These are phyloP conservation scores for Sarcoramphus papa DNA, from an alignment of 2,797 vertebrate genomes.

Conservation along the genomic window DNA sequence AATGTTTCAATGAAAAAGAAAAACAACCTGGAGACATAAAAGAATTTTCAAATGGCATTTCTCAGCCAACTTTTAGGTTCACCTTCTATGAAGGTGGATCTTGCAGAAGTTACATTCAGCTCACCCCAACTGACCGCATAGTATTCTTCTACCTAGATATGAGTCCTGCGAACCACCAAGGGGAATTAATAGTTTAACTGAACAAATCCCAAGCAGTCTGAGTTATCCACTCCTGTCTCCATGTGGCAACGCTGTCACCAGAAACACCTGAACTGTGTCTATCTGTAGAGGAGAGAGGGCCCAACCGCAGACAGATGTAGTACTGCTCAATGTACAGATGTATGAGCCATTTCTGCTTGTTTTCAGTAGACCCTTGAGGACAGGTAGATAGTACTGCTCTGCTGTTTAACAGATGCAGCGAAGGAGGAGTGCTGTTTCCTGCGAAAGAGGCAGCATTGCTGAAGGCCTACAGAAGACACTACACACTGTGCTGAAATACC, in stretches of 20 bases:
- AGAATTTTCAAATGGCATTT: not conserved
- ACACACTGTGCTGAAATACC: not conserved
- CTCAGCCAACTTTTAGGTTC: not conserved
- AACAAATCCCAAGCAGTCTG: not conserved
- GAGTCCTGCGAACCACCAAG: not conserved
- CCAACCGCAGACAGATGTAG: not conserved
- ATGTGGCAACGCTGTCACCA: not conserved
- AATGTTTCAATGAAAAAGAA: not conserved
- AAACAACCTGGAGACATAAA: not conserved
- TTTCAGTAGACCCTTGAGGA: not conserved
- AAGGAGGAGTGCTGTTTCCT: not conserved
- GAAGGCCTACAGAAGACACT: not conserved
- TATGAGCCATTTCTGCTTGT: not conserved
- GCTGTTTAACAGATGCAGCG: not conserved
- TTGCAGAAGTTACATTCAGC: not conserved
- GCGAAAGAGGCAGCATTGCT: not conserved
- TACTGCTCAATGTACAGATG: not conserved
- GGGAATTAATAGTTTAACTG: not conserved
- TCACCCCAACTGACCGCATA: not conserved
- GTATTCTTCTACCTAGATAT: not conserved
- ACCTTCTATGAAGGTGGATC: not conserved
- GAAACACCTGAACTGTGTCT: not conserved
- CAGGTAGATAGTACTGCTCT: not conserved
- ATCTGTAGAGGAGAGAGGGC: not conserved
- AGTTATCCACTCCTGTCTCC: not conserved